A percentile compares a stretch with the other conserved stretches of the same genome.
These are phyloP conservation scores for Erethizon dorsatum DNA, from an alignment of 2,797 vertebrate genomes.

Conservation along the genomic window DNA sequence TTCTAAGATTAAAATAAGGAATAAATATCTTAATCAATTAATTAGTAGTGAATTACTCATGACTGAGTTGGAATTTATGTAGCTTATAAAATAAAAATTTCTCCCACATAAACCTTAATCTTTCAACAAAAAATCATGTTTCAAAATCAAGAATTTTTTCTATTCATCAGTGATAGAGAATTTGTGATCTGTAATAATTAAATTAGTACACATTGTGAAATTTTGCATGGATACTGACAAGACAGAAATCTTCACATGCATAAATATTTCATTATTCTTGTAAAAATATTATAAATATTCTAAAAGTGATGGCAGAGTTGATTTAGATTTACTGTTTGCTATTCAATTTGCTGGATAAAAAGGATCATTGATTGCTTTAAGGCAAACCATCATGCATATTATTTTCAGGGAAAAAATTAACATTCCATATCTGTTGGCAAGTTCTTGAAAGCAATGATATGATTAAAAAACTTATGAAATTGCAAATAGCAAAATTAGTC, in stretches of 20 bases:
- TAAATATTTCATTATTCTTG: conserved; percentile 62
- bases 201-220: conserved; percentile 64
- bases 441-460: background rate
- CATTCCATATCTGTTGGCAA: background rate
- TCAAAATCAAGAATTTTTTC: background rate
- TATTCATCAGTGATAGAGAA: conserved; percentile 43
- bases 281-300: conserved; percentile 64
- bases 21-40: background rate
- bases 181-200: conserved; percentile 74
- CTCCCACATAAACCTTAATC: background rate
- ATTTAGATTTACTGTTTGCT: conserved; percentile 54
- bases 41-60: conserved; percentile 26
- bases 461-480: background rate
- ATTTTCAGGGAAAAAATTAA: background rate
- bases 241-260: conserved; percentile 46
- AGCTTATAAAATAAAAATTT: conserved; percentile 73
- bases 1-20: background rate
- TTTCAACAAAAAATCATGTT: background rate
- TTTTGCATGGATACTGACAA: conserved; percentile 67
- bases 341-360: conserved; percentile 62
- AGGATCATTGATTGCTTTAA: conserved; percentile 37
- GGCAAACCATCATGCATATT: background rate
- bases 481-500: conserved; percentile 12
- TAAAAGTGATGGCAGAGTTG: conserved; percentile 67
- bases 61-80: background rate